Conservation (phyloP, 2,113 vertebrate genomes). For the Oreocharis arfaki region DNA sequence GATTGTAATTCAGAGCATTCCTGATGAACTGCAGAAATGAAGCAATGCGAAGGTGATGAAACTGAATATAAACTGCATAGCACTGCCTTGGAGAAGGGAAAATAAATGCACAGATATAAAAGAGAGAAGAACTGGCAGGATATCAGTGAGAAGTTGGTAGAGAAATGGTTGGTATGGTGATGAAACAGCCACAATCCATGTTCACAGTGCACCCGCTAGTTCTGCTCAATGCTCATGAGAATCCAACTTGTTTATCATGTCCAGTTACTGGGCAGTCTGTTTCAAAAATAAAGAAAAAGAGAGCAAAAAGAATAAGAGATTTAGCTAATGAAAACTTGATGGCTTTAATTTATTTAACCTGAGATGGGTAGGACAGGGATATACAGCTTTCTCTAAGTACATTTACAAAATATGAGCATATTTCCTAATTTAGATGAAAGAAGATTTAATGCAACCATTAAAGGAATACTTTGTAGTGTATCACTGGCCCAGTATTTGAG, state of each 20-base stretch:
- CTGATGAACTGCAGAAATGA: neutral
- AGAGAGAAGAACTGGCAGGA: neutral
- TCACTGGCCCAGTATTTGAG: neutral
- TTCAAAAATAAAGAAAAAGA: neutral
- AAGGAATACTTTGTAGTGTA: neutral
- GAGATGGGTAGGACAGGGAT: neutral
- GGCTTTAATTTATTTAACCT: neutral
- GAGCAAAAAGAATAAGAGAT: neutral
- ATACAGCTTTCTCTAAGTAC: neutral
- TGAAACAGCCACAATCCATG: neutral
- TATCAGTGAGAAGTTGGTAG: neutral
- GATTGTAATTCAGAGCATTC: neutral
- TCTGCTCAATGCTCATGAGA: neutral
- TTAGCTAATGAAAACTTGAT: neutral
- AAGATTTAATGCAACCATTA: neutral
- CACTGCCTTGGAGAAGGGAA: neutral
- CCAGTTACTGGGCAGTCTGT: neutral
- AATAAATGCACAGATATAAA: neutral
- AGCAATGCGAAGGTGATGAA: neutral
- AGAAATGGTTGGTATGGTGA: neutral
- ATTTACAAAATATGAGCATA: neutral
- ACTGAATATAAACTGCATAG: neutral
- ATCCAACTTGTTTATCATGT: neutral
- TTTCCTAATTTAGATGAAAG: neutral
- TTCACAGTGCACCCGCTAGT: neutral